Conservation (phyloP, 2,888 invertebrate genomes). For the Mechanitis messenoides region DNA sequence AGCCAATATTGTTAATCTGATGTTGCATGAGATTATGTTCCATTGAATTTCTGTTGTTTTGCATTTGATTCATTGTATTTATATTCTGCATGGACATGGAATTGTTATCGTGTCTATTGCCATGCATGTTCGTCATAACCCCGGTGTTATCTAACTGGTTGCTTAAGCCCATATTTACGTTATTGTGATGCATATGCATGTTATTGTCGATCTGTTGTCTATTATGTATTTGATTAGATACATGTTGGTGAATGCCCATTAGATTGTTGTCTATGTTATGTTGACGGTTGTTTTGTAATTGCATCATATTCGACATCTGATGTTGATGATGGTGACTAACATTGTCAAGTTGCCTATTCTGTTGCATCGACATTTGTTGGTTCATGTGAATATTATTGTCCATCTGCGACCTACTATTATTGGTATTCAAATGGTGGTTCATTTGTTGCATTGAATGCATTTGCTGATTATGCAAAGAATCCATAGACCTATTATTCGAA, state of each 20-base stretch:
- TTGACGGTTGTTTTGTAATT: slow-evolving; percentile 61
- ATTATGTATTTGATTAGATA: slow-evolving; percentile 66
- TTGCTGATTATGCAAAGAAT: slow-evolving; percentile 62
- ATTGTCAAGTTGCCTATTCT: slow-evolving; percentile 64
- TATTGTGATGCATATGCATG: slow-evolving; percentile 68
- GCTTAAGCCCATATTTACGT: slow-evolving; percentile 51
- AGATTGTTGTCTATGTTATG: slow-evolving; percentile 58
- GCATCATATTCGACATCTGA: slow-evolving; percentile 68
- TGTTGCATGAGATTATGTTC: slow-evolving; percentile 69
- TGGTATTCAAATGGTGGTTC: slow-evolving; percentile 57
- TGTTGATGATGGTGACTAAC: slow-evolving; percentile 64
- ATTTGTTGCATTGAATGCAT: slow-evolving; percentile 67
- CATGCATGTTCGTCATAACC: slow-evolving; percentile 55
- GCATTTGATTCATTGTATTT: slow-evolving; percentile 63
- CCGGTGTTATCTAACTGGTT: slow-evolving; percentile 62
- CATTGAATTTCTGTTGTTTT: slow-evolving; percentile 60
- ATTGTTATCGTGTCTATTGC: slow-evolving; percentile 62
- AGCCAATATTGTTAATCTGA: slow-evolving; percentile 58
- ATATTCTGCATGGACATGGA: slow-evolving; percentile 63
- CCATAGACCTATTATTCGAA: slow-evolving; percentile 57
- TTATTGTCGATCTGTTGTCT: slow-evolving; percentile 62
- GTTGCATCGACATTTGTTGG: slow-evolving; percentile 63
- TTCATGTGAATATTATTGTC: slow-evolving; percentile 65
- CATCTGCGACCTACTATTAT: slow-evolving; percentile 52
- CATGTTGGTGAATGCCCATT: slow-evolving; percentile 67